A percentile compares a stretch with the other conserved stretches of the same genome.
These are phyloP conservation scores for Camponotus pennsylvanicus DNA, from an alignment of 1,140 invertebrate species.

Conservation along the genomic window DNA sequence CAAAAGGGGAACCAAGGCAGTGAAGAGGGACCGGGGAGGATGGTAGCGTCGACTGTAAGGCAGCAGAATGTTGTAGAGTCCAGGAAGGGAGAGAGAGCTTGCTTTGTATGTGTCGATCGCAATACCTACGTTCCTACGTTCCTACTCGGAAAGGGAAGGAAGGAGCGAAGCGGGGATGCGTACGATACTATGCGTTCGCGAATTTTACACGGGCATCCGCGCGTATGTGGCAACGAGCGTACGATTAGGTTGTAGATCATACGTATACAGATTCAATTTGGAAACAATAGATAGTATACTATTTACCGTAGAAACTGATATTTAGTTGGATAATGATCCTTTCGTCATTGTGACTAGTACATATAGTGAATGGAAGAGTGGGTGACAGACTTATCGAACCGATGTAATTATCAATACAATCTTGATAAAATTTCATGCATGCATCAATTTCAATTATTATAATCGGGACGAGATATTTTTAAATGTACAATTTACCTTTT, in stretches of 20 bases:
- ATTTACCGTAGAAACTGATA: conserved; percentile 50
- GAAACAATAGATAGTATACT: conserved; percentile 51
- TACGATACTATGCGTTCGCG: conserved; percentile 37
- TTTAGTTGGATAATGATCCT: conserved; percentile 54
- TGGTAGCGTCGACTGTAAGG: conserved; percentile 61
- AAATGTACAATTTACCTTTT: not conserved
- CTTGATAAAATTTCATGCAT: conserved; percentile 7
- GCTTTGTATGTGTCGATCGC: conserved; percentile 69
- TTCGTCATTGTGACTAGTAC: not conserved
- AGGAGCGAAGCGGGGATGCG: not conserved
- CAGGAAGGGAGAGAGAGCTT: conserved; percentile 60
- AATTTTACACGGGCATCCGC: conserved; percentile 54
- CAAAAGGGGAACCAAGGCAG: conserved; percentile 48
- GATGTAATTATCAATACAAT: conserved; percentile 10
- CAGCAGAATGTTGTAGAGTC: conserved; percentile 60
- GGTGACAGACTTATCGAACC: conserved; percentile 30
- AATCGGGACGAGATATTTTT: not conserved
- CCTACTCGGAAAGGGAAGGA: conserved; percentile 4
- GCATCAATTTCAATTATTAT: conserved; percentile 17
- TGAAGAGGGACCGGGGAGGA: conserved; percentile 39
- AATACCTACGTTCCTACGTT: conserved; percentile 52
- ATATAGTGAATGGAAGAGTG: not conserved
- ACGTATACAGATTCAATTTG: conserved; percentile 45
- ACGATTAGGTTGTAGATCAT: conserved; percentile 30
- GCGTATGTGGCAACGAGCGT: not conserved